Percentiles rank a stretch among this genome's conserved stretches.
Evolutionary conservation across 2,797 vertebrate genomes (phyloP).

Genomic region (Dermochelys coriacea): DNA sequence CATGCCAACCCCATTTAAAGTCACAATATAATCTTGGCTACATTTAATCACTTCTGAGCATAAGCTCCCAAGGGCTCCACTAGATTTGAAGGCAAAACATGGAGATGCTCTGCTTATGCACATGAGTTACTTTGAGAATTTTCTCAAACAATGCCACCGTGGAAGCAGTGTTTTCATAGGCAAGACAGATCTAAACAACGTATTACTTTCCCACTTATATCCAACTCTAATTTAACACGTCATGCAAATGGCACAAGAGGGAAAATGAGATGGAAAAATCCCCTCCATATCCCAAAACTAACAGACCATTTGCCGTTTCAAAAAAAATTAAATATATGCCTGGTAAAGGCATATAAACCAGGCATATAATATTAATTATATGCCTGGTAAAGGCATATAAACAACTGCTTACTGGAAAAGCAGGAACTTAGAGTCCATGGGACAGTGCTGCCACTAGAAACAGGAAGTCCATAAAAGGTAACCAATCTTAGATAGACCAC

Average conservation of each 20-base stretch:
- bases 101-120: background rate
- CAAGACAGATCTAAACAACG: slow-evolving; percentile 1
- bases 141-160: background rate
- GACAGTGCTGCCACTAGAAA: background rate
- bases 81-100: background rate
- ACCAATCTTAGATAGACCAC: background rate
- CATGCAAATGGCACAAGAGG: slow-evolving; percentile 63
- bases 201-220: slow-evolving; percentile 66
- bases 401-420: background rate
- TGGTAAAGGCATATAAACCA: too few species aligned
- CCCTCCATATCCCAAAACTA: slow-evolving; percentile 55
- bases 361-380: too few species aligned
- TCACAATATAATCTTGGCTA: background rate
- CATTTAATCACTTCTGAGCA: background rate
- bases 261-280: slow-evolving; percentile 65
- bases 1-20: background rate
- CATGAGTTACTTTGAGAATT: background rate
- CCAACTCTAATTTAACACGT: slow-evolving; percentile 69
- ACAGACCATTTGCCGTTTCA: slow-evolving; percentile 75
- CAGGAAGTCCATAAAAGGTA: background rate
- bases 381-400: background rate
- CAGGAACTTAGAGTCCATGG: background rate
- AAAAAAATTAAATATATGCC: too few species aligned
- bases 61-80: background rate
- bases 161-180: background rate